These are phyloP conservation scores for Pycnomerus fuliginosus DNA, from an alignment of 2,888 invertebrate species.

Conservation along the genomic window DNA sequence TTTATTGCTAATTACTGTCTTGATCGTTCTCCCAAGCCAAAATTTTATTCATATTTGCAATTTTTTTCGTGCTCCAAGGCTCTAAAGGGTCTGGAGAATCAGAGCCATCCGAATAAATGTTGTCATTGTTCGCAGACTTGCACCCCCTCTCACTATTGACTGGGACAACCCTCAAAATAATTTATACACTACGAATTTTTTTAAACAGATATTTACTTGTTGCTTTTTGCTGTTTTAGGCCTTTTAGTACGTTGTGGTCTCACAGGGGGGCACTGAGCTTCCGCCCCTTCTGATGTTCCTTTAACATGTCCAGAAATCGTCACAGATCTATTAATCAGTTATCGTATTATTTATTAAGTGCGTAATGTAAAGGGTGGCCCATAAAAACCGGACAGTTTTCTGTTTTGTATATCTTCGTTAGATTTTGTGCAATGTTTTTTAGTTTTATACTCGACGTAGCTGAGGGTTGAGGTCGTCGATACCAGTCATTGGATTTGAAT, in stretches of 20 bases:
- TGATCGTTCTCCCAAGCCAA: slow-evolving; percentile 63
- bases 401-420: too few species aligned
- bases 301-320: slow-evolving; percentile 34
- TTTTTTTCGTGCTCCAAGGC: slow-evolving; percentile 71
- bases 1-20: slow-evolving; percentile 49
- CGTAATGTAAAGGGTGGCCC: too few species aligned
- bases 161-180: slow-evolving; percentile 55
- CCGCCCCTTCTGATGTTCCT: slow-evolving; percentile 42
- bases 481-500: too few species aligned
- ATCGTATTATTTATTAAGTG: too few species aligned
- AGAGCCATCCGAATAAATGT: slow-evolving; percentile 40
- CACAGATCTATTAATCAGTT: too few species aligned
- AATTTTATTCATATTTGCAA: slow-evolving; percentile 71
- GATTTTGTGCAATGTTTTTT: too few species aligned
- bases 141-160: slow-evolving; percentile 47
- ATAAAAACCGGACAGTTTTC: too few species aligned
- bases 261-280: slow-evolving; percentile 37
- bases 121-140: slow-evolving; percentile 46
- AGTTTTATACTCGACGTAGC: too few species aligned
- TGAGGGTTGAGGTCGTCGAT: too few species aligned
- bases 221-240: slow-evolving; percentile 47
- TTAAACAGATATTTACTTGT: slow-evolving; percentile 37
- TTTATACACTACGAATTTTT: slow-evolving; percentile 2
- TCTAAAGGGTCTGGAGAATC: slow-evolving; percentile 65
- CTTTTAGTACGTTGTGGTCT: slow-evolving; percentile 47